Conservation (phyloP, 2,797 vertebrate genomes). For the Girardinus metallicus region DNA sequence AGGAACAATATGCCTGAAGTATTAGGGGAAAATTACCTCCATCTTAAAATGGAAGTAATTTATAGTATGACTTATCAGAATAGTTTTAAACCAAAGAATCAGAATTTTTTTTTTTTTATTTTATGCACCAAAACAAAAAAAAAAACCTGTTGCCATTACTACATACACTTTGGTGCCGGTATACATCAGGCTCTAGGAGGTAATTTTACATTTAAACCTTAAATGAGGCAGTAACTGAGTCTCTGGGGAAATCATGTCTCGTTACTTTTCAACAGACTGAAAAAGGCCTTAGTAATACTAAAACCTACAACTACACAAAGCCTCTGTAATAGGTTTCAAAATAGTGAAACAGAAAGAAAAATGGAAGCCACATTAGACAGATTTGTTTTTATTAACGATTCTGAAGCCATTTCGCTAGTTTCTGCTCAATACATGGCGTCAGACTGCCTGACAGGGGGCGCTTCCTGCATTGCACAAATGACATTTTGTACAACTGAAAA, state of each 20-base stretch:
- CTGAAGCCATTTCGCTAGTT: constrained; percentile 8
- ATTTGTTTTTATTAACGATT: background rate
- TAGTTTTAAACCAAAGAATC: constrained; percentile 7
- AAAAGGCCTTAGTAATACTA: background rate
- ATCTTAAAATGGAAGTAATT: background rate
- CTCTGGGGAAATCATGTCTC: background rate
- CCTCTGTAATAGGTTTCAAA: background rate
- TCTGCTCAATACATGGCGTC: constrained; percentile 18
- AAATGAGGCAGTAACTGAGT: background rate
- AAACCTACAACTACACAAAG: background rate
- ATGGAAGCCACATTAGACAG: background rate
- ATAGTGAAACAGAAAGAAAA: background rate
- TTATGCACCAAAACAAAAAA: constrained; percentile 48
- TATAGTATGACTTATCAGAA: background rate
- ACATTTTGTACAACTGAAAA: constrained; percentile 14
- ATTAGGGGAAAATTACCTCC: background rate
- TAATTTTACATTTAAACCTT: constrained; percentile 12
- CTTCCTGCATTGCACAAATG: background rate
- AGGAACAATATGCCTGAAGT: background rate
- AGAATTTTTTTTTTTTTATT: constrained; percentile 32
- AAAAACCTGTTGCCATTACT: constrained; percentile 17
- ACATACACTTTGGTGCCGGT: constrained; percentile 20
- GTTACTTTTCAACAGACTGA: background rate
- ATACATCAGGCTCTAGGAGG: constrained; percentile 13
- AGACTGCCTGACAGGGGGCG: background rate